Base-by-base conservation (phyloP, 2,797 vertebrate genomes). In the Gallinago nigripennis region DNA sequence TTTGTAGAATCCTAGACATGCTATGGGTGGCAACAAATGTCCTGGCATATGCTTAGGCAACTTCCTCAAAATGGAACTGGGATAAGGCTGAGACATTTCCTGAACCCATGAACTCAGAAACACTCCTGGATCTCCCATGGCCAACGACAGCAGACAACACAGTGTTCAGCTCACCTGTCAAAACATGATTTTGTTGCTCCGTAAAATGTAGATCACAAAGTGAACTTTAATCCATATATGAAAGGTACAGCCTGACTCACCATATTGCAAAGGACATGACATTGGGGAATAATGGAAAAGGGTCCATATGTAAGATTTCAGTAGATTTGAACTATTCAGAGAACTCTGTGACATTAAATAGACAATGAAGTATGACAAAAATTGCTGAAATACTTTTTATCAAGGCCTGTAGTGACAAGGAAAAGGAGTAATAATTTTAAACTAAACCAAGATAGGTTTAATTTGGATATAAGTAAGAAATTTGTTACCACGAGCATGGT, bases 61-160 rank as follows among this genome's bases (percentile, higher is more conserved):
- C 20, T n/a, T 70, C 11, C 6, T 79, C 27, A 68, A 48, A 27
- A 27, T 23, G 20, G 28, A 53, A 4, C 48, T 51, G 21, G 6
- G 21, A n/a, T 61, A 48, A 71, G 19, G 5, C 16, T 51, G 35
- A 83, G 16, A 8, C 12, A 24, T 27, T 51, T 39, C 5, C 30
- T 57, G 41, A 53, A 61, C 4, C 25, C 73, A 19, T 69, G 51
- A 86, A 48, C 12, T 50, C 25, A 45, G 68, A 71, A 75, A 24
- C 5, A 4, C 5, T 35, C 1, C 0, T 30, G n/a, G 31, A 8
- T 43, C 18, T 60, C 27, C n/a, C 39, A 46, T 0, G 0, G 45
- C 0, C 35, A 24, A 30, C 7, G 4, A 16, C 3, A 50, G 3
- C 12, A 41, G 15, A 9, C 6, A 54, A n/a, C 12, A 11, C 8